A percentile compares a stretch with the other conserved stretches of the same genome.
Conservation (phyloP, 92 coral and sea anemone species). For the Meandrina meandrites region DNA sequence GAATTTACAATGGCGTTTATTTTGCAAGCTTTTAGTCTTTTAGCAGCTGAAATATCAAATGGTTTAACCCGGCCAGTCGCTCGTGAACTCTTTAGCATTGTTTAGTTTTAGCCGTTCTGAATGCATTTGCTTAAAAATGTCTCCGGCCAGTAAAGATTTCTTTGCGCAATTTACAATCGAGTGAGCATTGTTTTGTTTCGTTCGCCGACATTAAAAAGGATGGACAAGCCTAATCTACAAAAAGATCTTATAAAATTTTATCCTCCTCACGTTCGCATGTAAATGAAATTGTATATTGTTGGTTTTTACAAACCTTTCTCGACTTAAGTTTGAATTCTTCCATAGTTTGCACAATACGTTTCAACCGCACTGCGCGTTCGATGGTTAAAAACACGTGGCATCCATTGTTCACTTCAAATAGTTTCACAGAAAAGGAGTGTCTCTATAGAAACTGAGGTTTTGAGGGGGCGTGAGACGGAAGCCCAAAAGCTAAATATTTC, state of each 20-base stretch:
- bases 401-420: constrained; percentile 23
- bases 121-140: not conserved
- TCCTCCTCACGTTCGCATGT: not conserved
- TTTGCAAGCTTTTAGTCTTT: too few relatives aligned
- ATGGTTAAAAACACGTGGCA: constrained; percentile 26
- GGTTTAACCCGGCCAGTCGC: not conserved
- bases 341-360: not conserved
- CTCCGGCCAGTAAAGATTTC: not conserved
- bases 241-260: not conserved
- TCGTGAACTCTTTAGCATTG: not conserved
- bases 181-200: not conserved
- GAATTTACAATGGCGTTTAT: not conserved
- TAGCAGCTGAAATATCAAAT: not conserved
- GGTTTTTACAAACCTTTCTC: not conserved
- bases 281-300: not conserved
- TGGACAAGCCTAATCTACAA: not conserved
- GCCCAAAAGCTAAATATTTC: not conserved
- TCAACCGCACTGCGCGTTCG: not conserved
- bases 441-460: constrained; percentile 21
- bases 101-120: not conserved
- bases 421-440: constrained; percentile 20
- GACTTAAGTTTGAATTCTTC: not conserved
- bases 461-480: constrained; percentile 18
- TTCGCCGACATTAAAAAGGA: not conserved
- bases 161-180: not conserved